Evolutionary conservation across 2,113 vertebrate genomes (phyloP).

Genomic region (Merops nubicus): DNA sequence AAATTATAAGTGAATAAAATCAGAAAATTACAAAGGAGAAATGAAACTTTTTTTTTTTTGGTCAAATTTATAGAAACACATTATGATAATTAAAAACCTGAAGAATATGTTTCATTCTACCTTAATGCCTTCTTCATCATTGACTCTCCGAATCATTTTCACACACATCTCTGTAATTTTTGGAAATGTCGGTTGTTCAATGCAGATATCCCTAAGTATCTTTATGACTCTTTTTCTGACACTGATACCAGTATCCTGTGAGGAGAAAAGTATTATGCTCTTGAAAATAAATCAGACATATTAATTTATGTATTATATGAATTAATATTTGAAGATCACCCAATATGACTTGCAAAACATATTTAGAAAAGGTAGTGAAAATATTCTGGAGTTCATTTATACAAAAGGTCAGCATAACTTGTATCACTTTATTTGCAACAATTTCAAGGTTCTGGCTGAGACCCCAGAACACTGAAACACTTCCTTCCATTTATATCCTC

Average conservation of each 20-base stretch:
- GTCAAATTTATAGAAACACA: neutral
- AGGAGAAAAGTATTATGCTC: neutral
- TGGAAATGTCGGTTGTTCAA: conserved; percentile 96
- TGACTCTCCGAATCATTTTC: conserved; percentile 98
- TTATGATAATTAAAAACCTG: neutral
- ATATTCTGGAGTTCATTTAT: neutral
- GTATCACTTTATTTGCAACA: neutral
- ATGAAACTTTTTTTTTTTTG: neutral
- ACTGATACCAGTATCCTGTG: conserved; percentile 97
- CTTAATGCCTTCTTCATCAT: conserved; percentile 99
- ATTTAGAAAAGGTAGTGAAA: neutral
- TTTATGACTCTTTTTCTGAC: conserved; percentile 98
- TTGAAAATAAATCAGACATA: conserved; percentile 9
- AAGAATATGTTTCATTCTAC: conserved; percentile 67
- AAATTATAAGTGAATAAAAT: neutral
- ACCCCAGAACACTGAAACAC: too few relatives aligned
- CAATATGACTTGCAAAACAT: neutral
- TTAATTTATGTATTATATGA: neutral
- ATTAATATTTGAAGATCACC: neutral
- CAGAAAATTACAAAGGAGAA: neutral
- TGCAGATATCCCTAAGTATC: conserved; percentile 97
- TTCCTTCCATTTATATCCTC: neutral
- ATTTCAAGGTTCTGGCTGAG: too few relatives aligned
- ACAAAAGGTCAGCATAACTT: neutral
- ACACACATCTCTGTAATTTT: conserved; percentile 99